Base-by-base conservation (phyloP, 2,113 vertebrate genomes). In the Acanthochromis polyacanthus region DNA sequence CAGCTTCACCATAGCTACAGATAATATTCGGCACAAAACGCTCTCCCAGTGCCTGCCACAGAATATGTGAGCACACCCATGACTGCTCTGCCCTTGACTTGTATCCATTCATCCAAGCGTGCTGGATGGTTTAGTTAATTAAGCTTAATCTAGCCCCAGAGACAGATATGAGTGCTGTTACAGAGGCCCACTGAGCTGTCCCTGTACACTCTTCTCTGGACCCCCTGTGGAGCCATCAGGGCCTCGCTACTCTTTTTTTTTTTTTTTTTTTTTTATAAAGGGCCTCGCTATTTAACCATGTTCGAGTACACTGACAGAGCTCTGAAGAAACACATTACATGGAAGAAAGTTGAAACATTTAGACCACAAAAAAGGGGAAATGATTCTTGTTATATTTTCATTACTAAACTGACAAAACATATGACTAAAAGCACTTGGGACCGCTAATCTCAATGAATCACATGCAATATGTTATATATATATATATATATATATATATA, bases 41-140 rank as follows among this genome's bases (percentile, higher is more conserved):
- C 50, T 78, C 55, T 72, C 62, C 55, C 30, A 19, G 17, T 65
- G 78, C 30, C 61, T 85, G 78, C 85, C 80, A 85, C 78, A 32
- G 69, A 77, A 79, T 66, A 88, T 88, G 81, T 69, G 88, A 84
- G 78, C 78, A 59, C 66, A 63, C 70, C 80, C 38, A 63, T 55
- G 86, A 91, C 86, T 89, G 92, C 91, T 92, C 89, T 92, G 93
- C 85, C 91, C 93, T 94, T 94, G 92, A 93, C 93, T 91, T 86
- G 88, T 81, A 91, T 88, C 88, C 84, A 88, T 88, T 89, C 91
- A 93, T 87, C 81, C 76, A 81, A 91, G 92, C 89, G 64, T 93
- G 89, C 81, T 85, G 86, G 86, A 92, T 91, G 92, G 83, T 91
- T 93, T 93, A 93, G 91, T 91, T 93, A 93, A 93, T 94, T 92